Evolutionary conservation across 2,113 vertebrate genomes (phyloP).

Genomic region (Malurus elegans): DNA sequence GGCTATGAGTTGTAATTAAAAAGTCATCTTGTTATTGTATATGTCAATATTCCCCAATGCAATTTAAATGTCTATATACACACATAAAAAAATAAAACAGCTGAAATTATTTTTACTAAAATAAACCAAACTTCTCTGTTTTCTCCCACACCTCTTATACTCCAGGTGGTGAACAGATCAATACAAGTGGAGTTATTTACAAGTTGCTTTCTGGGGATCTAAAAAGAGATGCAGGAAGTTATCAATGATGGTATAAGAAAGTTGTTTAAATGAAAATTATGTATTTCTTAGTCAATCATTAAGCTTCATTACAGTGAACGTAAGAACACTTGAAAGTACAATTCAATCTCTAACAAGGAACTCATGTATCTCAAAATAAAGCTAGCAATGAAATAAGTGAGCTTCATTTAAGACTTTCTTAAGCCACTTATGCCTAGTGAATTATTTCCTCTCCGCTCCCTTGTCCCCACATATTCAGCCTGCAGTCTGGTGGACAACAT

Average conservation of each 20-base stretch:
- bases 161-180: not conserved
- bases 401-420: not conserved
- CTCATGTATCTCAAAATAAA: not conserved
- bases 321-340: not conserved
- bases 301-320: not conserved
- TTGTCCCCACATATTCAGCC: not conserved
- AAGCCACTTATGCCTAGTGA: not conserved
- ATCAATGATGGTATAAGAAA: not conserved
- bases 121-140: not conserved
- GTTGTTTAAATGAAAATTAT: not conserved
- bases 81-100: not conserved
- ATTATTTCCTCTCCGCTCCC: not conserved
- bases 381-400: not conserved
- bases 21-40: not conserved
- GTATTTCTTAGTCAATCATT: not conserved
- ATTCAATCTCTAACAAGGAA: not conserved
- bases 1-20: not conserved
- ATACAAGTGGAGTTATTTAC: not conserved
- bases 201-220: not conserved
- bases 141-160: not conserved
- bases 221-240: not conserved
- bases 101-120: not conserved
- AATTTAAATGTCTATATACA: not conserved
- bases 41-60: not conserved
- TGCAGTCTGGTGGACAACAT: not conserved